phyloP scores from a whole-genome alignment of 1,140 invertebrate species.

The Neocloeon triangulifer region DNA sequence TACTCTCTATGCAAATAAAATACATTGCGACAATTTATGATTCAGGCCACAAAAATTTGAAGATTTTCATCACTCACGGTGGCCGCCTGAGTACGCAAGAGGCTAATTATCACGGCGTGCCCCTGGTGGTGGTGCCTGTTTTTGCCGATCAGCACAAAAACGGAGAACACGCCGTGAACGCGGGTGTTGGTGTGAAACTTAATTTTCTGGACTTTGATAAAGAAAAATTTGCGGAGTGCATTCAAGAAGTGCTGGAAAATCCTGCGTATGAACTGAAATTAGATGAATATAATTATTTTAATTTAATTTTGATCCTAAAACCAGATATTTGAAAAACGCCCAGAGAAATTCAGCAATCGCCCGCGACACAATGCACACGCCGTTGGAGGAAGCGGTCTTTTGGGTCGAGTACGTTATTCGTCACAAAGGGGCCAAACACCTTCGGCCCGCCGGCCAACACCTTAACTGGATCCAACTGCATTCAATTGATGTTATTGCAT shows the following conservation, averaged over 20 bases:
- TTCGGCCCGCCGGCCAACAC: conserved; percentile 8
- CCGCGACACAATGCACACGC: conserved; percentile 21
- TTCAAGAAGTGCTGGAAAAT: conserved; percentile 16
- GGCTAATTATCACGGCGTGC: conserved; percentile 20
- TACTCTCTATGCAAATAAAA: too few relatives aligned
- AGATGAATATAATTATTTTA: conserved; percentile 7
- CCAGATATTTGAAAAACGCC: conserved; percentile 15
- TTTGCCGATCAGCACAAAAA: conserved; percentile 33
- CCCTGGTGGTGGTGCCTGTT: conserved; percentile 22
- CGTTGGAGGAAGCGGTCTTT: conserved; percentile 12
- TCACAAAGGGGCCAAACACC: conserved; percentile 11
- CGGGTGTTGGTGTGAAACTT: conserved; percentile 9
- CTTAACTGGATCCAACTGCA: conserved; percentile 10
- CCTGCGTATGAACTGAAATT: conserved; percentile 11
- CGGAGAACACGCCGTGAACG: conserved; percentile 14
- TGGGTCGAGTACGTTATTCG: conserved; percentile 16
- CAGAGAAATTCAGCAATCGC: conserved; percentile 14
- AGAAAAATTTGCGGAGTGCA: conserved; percentile 8
- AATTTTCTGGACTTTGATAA: conserved; percentile 9
- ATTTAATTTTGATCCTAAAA: neutral
- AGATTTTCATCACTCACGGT: conserved; percentile 19
- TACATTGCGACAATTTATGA: too few relatives aligned
- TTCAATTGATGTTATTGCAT: conserved; percentile 8
- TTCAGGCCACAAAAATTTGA: conserved; percentile 14
- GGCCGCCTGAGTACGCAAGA: conserved; percentile 21